Base-by-base conservation (phyloP, 2,888 invertebrate genomes). In the Scaptomyza polygonia region DNA sequence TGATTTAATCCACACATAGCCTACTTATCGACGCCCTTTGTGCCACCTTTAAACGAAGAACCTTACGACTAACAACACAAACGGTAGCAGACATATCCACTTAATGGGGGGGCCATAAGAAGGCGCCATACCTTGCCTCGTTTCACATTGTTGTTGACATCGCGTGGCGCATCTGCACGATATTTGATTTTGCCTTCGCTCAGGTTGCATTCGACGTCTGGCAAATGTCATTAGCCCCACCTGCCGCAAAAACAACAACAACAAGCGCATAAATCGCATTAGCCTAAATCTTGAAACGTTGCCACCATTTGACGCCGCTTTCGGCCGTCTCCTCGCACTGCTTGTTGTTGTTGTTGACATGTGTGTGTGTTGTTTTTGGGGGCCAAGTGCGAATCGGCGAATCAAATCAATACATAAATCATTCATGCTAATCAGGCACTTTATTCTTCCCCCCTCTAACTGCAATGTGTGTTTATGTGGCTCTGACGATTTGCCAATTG, bases 161-260 rank as follows among this genome's bases (percentile, higher is more conserved):
- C 76, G 76, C 74, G 68, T 75, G 77, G 75, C 63, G 36, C 57
- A 62, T 64, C 59, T 59, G 72, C 72, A 75, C 76, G 76, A 56
- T 63, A 55, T 65, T 57, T 48, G 63, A n/a, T 30, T 51, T 73
- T 47, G 39, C 56, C 79, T 30, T 61, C 30, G 68, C 49, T 49
- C 57, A 36, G 32, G 42, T 55, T 73, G 73, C 54, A 40, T 9
- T 59, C 43, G 63, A 36, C 47, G 29, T 45, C 61, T 70, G 63
- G 58, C 73, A 79, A 76, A 78, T 85, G 86, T 88, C 86, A 83
- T 86, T 88, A 88, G 90, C 79, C 78, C 73, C 70, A 61, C 65
- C 77, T 74, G 61, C 71, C 18, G 18, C 25, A 54, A 29, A 5
- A 55, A 29, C 18, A 8, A 36, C 11, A 42, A 57, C 16, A 34